Base-by-base conservation (phyloP, 2,797 vertebrate genomes). In the Aselliscus stoliczkanus region DNA sequence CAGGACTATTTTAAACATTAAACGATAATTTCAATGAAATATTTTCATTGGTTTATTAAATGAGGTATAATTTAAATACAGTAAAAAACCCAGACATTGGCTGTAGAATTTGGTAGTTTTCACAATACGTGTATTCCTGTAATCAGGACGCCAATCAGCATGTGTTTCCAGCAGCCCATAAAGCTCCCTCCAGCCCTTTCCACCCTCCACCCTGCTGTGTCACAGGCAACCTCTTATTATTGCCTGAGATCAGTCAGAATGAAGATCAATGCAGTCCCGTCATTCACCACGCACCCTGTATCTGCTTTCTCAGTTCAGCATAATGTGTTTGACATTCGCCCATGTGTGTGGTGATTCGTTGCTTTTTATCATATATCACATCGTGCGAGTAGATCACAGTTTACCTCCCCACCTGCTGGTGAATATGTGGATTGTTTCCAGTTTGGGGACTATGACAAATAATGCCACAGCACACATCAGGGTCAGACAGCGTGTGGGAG, bases 231-330 rank as follows among this genome's bases (percentile, higher is more conserved):
- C 70, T 29, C 50, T 27, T 2, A 7, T n/a, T 14, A 4, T 1
- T 4, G 25, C 13, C 13, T 31, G 1, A 1, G 14, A 60, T 25
- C 25, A 3, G 0, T 3, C 37, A 29, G 8, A 50, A 5, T 0
- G 2, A 27, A 2, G 0, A 2, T 1, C 4, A 23, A 3, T 0
- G 4, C 23, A 8, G 5, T 15, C 23, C 3, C 25, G 1, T 27
- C 34, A 4, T 0, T 4, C 2, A 1, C 5, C 7, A 4, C 4
- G 0, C 1, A 8, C 1, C n/a, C 1, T 14, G 18, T 23, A 4
- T 7, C 58, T 21, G 52, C 62, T 9, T 29, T 31, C 81, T 29
- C 2, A 13, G 2, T 5, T 21, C 27, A 3, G 21, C 44, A 21
- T 4, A 34, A 17, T 1, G 8, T 17, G 1, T 34, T 4, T 7